Evolutionary conservation across 2,113 vertebrate species (phyloP).

Genomic region (Podarcis cretensis): DNA sequence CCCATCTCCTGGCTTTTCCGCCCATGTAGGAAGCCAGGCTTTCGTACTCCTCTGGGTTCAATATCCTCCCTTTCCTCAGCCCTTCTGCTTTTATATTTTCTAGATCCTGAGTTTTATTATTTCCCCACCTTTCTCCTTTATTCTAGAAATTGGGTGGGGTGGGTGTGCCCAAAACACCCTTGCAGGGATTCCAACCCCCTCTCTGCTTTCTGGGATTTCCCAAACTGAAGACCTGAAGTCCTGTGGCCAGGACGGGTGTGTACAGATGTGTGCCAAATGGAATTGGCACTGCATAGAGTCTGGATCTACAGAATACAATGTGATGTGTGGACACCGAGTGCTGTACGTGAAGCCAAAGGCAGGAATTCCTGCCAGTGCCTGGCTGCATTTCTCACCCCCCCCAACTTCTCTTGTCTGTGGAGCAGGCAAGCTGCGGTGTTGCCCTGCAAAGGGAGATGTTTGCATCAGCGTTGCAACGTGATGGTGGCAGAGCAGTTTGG

Average conservation of each 20-base stretch:
- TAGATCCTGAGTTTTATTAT: too few relatives aligned
- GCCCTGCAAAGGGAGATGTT: neutral
- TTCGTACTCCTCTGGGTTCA: neutral
- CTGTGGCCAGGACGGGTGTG: neutral
- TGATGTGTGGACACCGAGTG: neutral
- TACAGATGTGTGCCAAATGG: neutral
- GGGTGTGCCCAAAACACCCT: too few relatives aligned
- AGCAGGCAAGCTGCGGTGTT: neutral
- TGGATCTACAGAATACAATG: too few relatives aligned
- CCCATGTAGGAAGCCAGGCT: neutral
- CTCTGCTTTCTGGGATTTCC: too few relatives aligned
- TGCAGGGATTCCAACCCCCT: neutral
- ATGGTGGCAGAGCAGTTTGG: neutral
- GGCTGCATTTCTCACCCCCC: rapidly evolving
- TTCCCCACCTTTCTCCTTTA: too few relatives aligned
- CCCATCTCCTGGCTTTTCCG: neutral
- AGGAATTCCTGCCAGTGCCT: neutral
- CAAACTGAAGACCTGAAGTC: too few relatives aligned
- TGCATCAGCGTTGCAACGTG: too few relatives aligned
- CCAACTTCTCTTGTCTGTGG: too few relatives aligned
- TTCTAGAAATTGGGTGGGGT: too few relatives aligned
- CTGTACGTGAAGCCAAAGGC: neutral
- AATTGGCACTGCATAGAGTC: rapidly evolving
- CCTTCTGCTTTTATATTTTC: neutral
- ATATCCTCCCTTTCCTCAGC: too few relatives aligned